Conservation (phyloP, 2,797 vertebrate genomes). For the Sciaenops ocellatus region DNA sequence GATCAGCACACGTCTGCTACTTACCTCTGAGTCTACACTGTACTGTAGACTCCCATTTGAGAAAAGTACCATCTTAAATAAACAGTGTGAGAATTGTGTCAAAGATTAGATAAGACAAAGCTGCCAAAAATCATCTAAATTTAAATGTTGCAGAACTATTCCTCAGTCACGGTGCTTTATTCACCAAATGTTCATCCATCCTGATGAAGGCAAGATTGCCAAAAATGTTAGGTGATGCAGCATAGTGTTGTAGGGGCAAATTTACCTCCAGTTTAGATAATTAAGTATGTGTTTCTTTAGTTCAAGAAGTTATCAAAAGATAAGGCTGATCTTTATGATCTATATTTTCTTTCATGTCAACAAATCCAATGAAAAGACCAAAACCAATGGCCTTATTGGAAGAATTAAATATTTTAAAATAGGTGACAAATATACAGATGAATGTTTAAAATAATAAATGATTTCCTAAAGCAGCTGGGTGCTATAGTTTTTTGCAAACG, state of each 20-base stretch:
- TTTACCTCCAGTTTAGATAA: background rate
- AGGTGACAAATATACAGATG: background rate
- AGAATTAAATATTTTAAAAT: background rate
- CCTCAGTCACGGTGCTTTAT: background rate
- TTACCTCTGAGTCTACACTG: background rate
- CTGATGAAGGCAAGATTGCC: background rate
- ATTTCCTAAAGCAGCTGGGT: background rate
- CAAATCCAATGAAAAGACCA: background rate
- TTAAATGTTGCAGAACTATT: background rate
- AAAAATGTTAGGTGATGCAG: background rate
- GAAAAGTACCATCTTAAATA: background rate
- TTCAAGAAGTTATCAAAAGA: background rate
- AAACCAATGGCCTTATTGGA: background rate
- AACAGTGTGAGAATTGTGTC: slow-evolving; percentile 1
- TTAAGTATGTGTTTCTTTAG: background rate
- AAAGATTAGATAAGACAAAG: background rate
- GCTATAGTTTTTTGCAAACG: background rate
- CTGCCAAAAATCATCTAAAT: background rate
- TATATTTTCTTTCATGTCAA: background rate
- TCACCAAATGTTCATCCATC: background rate
- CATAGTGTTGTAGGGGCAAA: background rate
- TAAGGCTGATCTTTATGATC: background rate
- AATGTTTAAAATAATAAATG: background rate
- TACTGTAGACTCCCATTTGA: background rate
- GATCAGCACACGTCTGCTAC: background rate